Percentiles rank a stretch among this genome's conserved stretches.
Evolutionary conservation across 1,140 invertebrate genomes (phyloP).

Genomic region (Leptinotarsa defecta): DNA sequence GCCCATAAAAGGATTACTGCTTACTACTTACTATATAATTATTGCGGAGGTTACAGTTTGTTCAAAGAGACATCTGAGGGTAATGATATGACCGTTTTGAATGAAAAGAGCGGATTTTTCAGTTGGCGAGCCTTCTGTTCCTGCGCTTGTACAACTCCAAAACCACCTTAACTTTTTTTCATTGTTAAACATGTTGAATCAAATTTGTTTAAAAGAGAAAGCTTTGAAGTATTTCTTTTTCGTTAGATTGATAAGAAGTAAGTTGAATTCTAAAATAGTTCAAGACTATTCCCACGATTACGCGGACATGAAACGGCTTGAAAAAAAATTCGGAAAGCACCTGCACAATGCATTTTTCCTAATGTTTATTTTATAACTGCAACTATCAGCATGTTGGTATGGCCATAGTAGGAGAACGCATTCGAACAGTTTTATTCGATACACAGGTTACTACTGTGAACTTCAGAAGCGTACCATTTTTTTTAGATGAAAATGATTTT

Average conservation of each 20-base stretch:
- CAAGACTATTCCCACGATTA: constrained; percentile 12
- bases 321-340: background rate
- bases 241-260: background rate
- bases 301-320: background rate
- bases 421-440: background rate
- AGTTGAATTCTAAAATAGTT: background rate
- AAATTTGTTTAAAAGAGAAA: too few species aligned
- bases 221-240: background rate
- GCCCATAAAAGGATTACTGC: background rate
- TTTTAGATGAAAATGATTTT: background rate
- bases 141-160: too few species aligned
- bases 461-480: background rate
- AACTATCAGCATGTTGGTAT: background rate
- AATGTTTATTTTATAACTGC: constrained; percentile 12
- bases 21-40: background rate
- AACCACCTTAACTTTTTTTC: too few species aligned
- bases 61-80: background rate
- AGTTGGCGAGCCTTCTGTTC: too few species aligned
- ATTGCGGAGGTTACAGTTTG: background rate
- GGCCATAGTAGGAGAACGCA: background rate
- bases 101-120: too few species aligned
- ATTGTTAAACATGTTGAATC: too few species aligned
- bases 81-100: background rate
- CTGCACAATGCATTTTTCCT: constrained; percentile 12
- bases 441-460: constrained; percentile 1